Evolutionary conservation across 2,797 vertebrate species (phyloP).

Genomic region (Silurus aristotelis): DNA sequence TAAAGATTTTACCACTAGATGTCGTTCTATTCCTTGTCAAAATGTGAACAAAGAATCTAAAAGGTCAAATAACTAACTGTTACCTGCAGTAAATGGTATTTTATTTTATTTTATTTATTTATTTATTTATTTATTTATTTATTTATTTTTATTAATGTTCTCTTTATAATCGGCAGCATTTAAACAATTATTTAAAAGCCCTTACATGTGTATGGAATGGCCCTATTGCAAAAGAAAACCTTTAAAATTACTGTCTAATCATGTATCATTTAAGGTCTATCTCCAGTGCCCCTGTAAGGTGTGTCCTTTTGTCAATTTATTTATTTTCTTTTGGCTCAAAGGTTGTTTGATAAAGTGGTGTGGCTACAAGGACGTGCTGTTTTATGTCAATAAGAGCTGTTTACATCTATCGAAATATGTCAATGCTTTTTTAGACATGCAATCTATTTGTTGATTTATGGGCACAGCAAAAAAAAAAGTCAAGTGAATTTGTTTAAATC

Average conservation of each 20-base stretch:
- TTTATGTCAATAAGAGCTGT: slow-evolving; percentile 11
- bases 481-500: neutral
- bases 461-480: neutral
- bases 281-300: neutral
- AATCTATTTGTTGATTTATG: neutral
- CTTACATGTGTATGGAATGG: slow-evolving; percentile 22
- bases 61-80: neutral
- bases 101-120: neutral
- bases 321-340: neutral
- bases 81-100: neutral
- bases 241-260: neutral
- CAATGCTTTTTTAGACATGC: neutral
- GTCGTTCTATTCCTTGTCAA: neutral
- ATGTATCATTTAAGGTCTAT: slow-evolving; percentile 33
- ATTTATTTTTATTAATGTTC: too few relatives aligned
- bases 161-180: too few relatives aligned
- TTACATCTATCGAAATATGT: neutral
- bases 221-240: neutral
- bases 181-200: neutral
- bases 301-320: neutral
- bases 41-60: neutral
- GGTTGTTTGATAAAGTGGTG: slow-evolving; percentile 48
- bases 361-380: slow-evolving; percentile 37
- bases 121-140: too few relatives aligned
- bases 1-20: slow-evolving; percentile 18